Conservation (phyloP, 2,113 vertebrate species). For the Natator depressus region DNA sequence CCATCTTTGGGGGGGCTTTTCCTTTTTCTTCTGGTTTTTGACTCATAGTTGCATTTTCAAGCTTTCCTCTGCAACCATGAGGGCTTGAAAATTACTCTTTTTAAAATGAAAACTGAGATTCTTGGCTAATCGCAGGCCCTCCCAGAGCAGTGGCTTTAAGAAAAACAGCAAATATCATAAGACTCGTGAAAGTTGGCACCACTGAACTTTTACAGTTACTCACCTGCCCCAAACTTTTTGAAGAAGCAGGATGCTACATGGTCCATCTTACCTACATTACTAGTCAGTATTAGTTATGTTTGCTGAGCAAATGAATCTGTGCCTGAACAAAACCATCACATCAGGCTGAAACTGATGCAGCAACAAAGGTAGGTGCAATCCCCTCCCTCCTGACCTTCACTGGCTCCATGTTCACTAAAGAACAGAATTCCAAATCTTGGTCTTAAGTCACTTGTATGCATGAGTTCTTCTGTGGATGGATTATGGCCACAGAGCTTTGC, state of each 20-base stretch:
- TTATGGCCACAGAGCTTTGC: neutral
- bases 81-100: neutral
- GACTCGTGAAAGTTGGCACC: neutral
- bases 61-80: neutral
- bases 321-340: neutral
- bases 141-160: neutral
- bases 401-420: rapidly evolving
- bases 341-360: rapidly evolving
- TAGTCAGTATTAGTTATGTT: neutral
- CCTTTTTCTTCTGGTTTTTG: neutral
- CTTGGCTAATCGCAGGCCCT: neutral
- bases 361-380: neutral
- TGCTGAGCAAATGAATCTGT: neutral
- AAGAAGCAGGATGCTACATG: neutral
- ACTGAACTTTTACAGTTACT: neutral
- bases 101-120: neutral
- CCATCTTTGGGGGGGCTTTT: neutral
- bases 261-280: neutral
- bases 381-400: neutral
- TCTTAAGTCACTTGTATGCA: neutral
- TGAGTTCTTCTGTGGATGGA: neutral
- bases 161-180: neutral
- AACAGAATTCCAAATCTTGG: neutral
- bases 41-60: neutral
- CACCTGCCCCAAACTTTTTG: neutral